Percentiles rank a stretch among this genome's conserved stretches.
phyloP scores from a whole-genome alignment of 2,888 invertebrate species.

The Resseliella maxima region DNA sequence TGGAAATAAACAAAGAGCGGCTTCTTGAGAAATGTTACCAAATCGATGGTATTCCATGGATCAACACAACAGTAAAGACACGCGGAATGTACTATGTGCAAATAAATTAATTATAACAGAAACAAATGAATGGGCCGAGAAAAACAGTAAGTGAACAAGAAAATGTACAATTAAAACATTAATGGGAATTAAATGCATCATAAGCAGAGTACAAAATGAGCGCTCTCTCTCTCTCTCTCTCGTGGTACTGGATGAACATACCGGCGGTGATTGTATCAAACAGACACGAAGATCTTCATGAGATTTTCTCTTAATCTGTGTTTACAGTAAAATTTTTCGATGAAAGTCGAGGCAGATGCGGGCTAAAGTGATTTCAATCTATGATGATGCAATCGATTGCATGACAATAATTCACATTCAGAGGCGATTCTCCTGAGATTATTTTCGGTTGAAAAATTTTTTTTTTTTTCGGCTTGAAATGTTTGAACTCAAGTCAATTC shows the following conservation, averaged over 20 bases:
- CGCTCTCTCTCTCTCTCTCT: not conserved
- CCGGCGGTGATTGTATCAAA: not conserved
- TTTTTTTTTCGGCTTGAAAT: too few species aligned
- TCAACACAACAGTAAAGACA: not conserved
- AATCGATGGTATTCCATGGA: not conserved
- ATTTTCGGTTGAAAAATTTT: not conserved
- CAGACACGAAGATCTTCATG: too few species aligned
- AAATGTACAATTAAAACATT: slow-evolving; percentile 33
- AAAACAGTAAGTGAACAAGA: not conserved
- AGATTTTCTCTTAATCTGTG: too few species aligned
- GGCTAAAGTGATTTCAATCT: not conserved
- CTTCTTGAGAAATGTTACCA: slow-evolving; percentile 12
- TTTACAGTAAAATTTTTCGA: too few species aligned
- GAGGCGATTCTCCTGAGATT: not conserved
- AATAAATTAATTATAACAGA: slow-evolving; percentile 44
- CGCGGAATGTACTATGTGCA: slow-evolving; percentile 5
- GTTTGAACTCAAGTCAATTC: too few species aligned
- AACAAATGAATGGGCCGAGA: not conserved
- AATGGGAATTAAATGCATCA: slow-evolving; percentile 34
- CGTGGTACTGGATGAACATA: not conserved
- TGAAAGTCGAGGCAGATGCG: not conserved
- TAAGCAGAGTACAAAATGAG: not conserved
- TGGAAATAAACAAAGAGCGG: not conserved
- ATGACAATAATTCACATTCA: slow-evolving; percentile 1
- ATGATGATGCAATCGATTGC: slow-evolving; percentile 18